Evolutionary conservation across 35 echinoderm and acorn worm species (phyloP).

Genomic region (Lytechinus pictus): DNA sequence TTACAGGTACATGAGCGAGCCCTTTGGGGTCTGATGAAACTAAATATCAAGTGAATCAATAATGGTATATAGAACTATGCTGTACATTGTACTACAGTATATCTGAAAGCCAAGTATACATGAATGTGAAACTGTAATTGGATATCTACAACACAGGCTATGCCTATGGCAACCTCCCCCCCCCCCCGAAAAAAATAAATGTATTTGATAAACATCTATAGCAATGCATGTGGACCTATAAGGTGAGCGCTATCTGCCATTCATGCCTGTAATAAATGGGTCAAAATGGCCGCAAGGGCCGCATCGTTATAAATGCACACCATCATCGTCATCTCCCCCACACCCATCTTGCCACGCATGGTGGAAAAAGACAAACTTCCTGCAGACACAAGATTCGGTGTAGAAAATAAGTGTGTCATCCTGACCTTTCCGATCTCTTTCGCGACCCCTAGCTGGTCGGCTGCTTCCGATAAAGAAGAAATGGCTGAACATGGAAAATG

Average conservation of each 20-base stretch:
- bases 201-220: background rate
- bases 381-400: background rate
- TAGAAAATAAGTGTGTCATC: background rate
- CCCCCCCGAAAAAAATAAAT: background rate
- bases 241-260: background rate
- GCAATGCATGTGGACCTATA: background rate
- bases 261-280: slow-evolving; percentile 11
- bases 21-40: background rate
- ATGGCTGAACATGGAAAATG: slow-evolving; percentile 8
- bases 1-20: too few species aligned
- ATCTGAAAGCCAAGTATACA: too few species aligned
- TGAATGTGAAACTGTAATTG: background rate
- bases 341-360: background rate
- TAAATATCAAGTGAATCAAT: background rate
- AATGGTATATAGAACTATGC: too few species aligned
- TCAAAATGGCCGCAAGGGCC: background rate
- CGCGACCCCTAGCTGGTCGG: background rate
- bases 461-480: background rate
- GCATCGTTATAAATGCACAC: background rate
- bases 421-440: background rate
- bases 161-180: background rate
- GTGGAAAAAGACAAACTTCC: slow-evolving; percentile 4
- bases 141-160: background rate
- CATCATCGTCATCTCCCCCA: background rate
- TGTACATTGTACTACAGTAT: background rate